A percentile compares a stretch with the other conserved stretches of the same genome.
Evolutionary conservation across 2,888 invertebrate genomes (phyloP).

Genomic region (Acleris holmiana): DNA sequence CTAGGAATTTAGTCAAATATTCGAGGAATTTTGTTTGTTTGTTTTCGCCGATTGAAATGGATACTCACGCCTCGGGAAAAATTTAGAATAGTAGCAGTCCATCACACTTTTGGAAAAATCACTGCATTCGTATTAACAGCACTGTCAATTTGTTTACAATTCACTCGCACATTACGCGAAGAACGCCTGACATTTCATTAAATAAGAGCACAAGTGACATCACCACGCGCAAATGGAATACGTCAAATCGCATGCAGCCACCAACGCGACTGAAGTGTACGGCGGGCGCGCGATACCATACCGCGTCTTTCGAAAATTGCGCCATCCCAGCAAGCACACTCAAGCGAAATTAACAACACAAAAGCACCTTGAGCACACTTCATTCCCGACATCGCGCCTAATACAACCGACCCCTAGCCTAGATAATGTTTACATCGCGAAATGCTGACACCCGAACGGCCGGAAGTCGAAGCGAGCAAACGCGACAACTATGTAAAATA

Average conservation of each 20-base stretch:
- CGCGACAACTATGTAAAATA: constrained; percentile 92
- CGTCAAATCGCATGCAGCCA: constrained; percentile 85
- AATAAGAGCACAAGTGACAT: constrained; percentile 83
- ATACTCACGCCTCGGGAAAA: constrained; percentile 84
- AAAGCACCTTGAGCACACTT: constrained; percentile 82
- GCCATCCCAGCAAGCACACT: constrained; percentile 83
- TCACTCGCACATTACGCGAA: constrained; percentile 78
- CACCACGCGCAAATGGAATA: constrained; percentile 82
- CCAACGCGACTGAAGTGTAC: constrained; percentile 85
- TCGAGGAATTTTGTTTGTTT: constrained; percentile 76
- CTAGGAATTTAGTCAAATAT: constrained; percentile 67
- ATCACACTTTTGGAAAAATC: constrained; percentile 72
- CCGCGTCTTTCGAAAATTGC: constrained; percentile 86
- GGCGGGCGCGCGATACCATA: constrained; percentile 83
- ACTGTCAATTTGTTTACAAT: constrained; percentile 80
- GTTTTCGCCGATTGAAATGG: constrained; percentile 66
- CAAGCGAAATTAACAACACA: constrained; percentile 83
- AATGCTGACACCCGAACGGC: constrained; percentile 82
- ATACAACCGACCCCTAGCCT: constrained; percentile 74
- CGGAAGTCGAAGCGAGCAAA: constrained; percentile 86
- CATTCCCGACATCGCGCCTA: constrained; percentile 77
- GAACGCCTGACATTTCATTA: constrained; percentile 83
- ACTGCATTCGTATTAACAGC: constrained; percentile 74
- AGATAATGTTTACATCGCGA: constrained; percentile 84
- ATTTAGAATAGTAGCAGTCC: constrained; percentile 84